Evolutionary conservation across 2,113 vertebrate species (phyloP), one percentile per base, ranked within the genome.

Genomic region (Apodemus sylvaticus): DNA sequence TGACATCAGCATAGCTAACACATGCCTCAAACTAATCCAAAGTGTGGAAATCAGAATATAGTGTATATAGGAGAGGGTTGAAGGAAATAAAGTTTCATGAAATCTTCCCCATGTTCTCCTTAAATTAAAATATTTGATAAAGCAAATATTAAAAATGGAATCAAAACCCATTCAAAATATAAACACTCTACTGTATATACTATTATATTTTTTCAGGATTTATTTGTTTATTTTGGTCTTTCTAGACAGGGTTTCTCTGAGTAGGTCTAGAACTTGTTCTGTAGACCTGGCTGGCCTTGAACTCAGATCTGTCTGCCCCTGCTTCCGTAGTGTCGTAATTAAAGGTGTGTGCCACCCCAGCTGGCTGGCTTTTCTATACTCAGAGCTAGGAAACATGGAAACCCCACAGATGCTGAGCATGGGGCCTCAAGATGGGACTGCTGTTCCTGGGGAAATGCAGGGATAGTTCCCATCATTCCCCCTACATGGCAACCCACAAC

Each of bases 391-490:
- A 14, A 31, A 31, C 20, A 1, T 7, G 12, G 16, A 86, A 53
- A 17, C 48, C n/a, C 1, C 1, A 8, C 0, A 36, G 36, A 39
- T 24, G 10, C 26, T 24, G 26, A 60, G 2, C 31, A 16, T 68
- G 31, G 31, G 14, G 11, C 20, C 55, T 13, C n/a, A 58, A 73
- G 13, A 16, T 19, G 0, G 0, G n/a, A 39, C 39, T 31, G 3
- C 0, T 24, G 42, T 13, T 66, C 17, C 48, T 48, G 1, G 12
- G 20, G 53, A 85, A 71, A 55, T 0, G 0, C 8, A 39, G 11
- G 4, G 58, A 12, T 5, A 51, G 20, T 10, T n/a, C 55, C 34
- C 31, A 2, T 3, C 53, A 82, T 31, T 13, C 42, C 82, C 53
- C 19, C 45, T 39, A 10, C 17, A 7, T 10, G 24, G 17, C n/a